Evolutionary conservation across 2,888 invertebrate genomes (phyloP).

Genomic region (Melanostoma mellinum): DNA sequence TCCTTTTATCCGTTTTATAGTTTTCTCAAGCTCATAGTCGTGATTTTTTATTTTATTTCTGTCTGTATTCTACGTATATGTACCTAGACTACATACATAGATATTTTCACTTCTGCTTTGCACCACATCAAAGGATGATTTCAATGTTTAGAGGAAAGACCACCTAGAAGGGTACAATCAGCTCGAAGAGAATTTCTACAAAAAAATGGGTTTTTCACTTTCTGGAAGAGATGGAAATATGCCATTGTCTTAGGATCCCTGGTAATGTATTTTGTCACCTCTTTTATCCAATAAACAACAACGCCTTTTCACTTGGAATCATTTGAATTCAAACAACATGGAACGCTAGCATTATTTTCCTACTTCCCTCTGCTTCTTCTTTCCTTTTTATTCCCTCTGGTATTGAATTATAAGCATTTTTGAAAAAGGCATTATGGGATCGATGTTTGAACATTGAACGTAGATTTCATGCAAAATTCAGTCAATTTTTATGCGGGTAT

Average conservation of each 20-base stretch:
- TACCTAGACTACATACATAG: neutral
- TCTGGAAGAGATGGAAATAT: constrained; percentile 7
- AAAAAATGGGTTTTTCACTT: neutral
- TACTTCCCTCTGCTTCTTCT: constrained; percentile 20
- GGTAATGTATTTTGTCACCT: constrained; percentile 53
- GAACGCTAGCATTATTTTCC: neutral
- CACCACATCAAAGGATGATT: constrained; percentile 51
- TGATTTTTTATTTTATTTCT: constrained; percentile 33
- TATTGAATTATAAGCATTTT: constrained; percentile 16
- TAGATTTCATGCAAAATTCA: neutral
- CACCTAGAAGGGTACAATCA: constrained; percentile 10
- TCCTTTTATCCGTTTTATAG: constrained; percentile 57
- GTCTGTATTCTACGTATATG: constrained; percentile 5
- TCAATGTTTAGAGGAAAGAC: constrained; percentile 33
- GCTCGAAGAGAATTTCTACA: constrained; percentile 9
- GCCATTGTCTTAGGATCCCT: constrained; percentile 36
- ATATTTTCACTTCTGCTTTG: constrained; percentile 18
- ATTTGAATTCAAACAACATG: constrained; percentile 47
- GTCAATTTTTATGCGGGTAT: neutral
- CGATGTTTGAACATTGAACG: constrained; percentile 7
- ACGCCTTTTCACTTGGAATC: constrained; percentile 37
- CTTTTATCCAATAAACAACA: neutral
- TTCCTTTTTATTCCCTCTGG: neutral
- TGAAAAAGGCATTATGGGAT: constrained; percentile 2
- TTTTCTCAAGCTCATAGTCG: constrained; percentile 40